A percentile compares a stretch with the other conserved stretches of the same genome.
phyloP scores from a whole-genome alignment of 2,888 invertebrate species.

The Andrena marginata region DNA sequence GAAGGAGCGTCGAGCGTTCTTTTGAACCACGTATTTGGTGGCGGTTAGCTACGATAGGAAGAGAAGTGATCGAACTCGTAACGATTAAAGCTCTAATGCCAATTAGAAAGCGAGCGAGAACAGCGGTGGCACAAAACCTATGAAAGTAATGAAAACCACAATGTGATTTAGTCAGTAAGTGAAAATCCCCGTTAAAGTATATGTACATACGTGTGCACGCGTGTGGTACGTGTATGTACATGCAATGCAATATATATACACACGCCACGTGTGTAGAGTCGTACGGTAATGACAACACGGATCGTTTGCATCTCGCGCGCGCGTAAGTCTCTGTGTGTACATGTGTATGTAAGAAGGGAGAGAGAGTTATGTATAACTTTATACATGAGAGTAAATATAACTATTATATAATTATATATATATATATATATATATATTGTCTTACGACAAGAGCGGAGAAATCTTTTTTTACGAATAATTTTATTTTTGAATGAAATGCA shows the following conservation, averaged over 20 bases:
- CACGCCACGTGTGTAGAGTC: slow-evolving; percentile 27
- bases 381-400: slow-evolving; percentile 70
- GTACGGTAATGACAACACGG: neutral
- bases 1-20: slow-evolving; percentile 7
- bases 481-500: slow-evolving; percentile 85
- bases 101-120: slow-evolving; percentile 44
- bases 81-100: slow-evolving; percentile 19
- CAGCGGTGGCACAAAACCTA: slow-evolving; percentile 79
- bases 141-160: slow-evolving; percentile 83
- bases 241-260: neutral
- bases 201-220: slow-evolving; percentile 20
- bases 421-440: slow-evolving; percentile 77
- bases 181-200: slow-evolving; percentile 78
- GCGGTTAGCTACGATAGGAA: neutral
- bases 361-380: slow-evolving; percentile 68
- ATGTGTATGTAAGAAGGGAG: slow-evolving; percentile 55
- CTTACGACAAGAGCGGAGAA: slow-evolving; percentile 80
- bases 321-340: neutral
- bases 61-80: neutral
- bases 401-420: slow-evolving; percentile 71
- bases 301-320: no score
- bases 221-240: neutral
- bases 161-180: slow-evolving; percentile 84
- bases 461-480: slow-evolving; percentile 85
- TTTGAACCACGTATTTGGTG: neutral